phyloP scores from a whole-genome alignment of 2,797 vertebrate species.

The Eupleurogrammus muticus region DNA sequence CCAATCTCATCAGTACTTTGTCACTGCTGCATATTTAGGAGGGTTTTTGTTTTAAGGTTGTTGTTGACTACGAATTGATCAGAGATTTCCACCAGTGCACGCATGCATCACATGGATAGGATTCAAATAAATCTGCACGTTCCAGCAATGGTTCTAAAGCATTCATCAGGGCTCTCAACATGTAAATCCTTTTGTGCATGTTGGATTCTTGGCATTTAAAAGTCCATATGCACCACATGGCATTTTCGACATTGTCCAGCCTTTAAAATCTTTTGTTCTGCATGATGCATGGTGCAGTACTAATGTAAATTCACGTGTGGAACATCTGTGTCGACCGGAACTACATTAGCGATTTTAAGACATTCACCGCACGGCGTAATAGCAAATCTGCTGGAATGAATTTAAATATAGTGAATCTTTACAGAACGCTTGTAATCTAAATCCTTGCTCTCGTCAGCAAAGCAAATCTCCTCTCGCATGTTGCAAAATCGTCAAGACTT shows the following conservation, averaged over 20 bases:
- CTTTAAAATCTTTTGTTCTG: not conserved
- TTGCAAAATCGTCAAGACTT: not conserved
- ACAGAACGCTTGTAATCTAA: not conserved
- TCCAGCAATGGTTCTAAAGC: too few relatives aligned
- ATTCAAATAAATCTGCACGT: not conserved
- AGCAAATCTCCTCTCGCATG: not conserved
- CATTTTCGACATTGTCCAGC: too few relatives aligned
- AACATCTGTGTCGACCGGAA: not conserved
- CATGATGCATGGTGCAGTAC: too few relatives aligned
- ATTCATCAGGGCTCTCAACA: too few relatives aligned
- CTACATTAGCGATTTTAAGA: not conserved
- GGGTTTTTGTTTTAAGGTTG: not conserved
- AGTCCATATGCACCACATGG: too few relatives aligned
- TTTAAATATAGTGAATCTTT: not conserved
- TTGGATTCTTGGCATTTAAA: too few relatives aligned
- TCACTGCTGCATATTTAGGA: not conserved
- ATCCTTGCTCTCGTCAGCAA: not conserved
- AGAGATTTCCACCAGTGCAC: not conserved
- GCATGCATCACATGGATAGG: not conserved
- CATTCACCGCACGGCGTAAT: too few relatives aligned
- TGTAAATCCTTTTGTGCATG: too few relatives aligned
- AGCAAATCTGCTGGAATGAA: not conserved
- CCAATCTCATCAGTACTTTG: too few relatives aligned
- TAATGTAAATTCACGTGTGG: not conserved
- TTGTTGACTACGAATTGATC: not conserved